Evolutionary conservation across 1,140 invertebrate species (phyloP).

Genomic region (Zaprionus ornatus): DNA sequence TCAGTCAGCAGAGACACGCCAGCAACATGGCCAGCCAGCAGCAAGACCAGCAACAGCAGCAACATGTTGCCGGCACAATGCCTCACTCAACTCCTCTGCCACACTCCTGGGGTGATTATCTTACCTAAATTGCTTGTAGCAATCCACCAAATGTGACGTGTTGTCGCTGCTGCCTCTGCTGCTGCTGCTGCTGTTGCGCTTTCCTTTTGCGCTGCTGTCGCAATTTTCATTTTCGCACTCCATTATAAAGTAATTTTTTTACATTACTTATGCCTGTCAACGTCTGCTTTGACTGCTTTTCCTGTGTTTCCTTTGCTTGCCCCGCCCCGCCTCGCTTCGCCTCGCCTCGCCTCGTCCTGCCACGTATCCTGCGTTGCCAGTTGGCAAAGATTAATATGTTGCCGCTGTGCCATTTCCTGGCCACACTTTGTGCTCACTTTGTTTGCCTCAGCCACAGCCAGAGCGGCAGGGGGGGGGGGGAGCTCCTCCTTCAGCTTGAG

Average conservation of each 20-base stretch:
- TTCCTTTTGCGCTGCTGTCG: slow-evolving; percentile 40
- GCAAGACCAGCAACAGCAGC: slow-evolving; percentile 33
- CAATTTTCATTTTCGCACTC: slow-evolving; percentile 82
- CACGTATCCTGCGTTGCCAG: slow-evolving; percentile 52
- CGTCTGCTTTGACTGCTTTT: slow-evolving; percentile 70
- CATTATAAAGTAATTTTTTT: slow-evolving; percentile 83
- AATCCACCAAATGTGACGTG: slow-evolving; percentile 69
- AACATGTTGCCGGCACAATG: slow-evolving; percentile 59
- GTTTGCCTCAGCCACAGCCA: slow-evolving; percentile 15
- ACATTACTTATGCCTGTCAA: slow-evolving; percentile 81
- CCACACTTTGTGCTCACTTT: slow-evolving; percentile 57
- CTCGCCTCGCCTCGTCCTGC: neutral
- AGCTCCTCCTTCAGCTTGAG: slow-evolving; percentile 6
- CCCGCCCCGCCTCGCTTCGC: slow-evolving; percentile 32
- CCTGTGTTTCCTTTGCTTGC: slow-evolving; percentile 71
- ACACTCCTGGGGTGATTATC: slow-evolving; percentile 65
- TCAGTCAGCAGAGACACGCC: slow-evolving; percentile 52
- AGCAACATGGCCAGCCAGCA: slow-evolving; percentile 11
- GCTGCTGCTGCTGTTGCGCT: slow-evolving; percentile 2
- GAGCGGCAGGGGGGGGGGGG: neutral
- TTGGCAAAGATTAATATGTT: slow-evolving; percentile 82
- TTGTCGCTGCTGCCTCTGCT: slow-evolving; percentile 14
- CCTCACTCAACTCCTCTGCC: slow-evolving; percentile 11
- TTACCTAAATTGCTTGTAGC: slow-evolving; percentile 81
- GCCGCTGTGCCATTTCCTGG: slow-evolving; percentile 61